A percentile compares a stretch with the other conserved stretches of the same genome.
phyloP scores from a whole-genome alignment of 2,888 invertebrate genomes.

The Polylopha cassiicola region DNA sequence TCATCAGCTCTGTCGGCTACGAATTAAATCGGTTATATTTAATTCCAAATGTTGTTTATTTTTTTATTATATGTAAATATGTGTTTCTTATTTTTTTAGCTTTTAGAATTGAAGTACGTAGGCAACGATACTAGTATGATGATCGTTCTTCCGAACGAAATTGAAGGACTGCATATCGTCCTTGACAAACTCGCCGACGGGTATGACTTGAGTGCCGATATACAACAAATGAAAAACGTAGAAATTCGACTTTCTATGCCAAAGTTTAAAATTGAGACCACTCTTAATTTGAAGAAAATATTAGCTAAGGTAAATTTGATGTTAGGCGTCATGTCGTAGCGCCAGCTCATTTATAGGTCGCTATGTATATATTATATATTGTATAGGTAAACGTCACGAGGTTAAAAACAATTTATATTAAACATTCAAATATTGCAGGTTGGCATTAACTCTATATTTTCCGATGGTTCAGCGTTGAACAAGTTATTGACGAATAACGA shows the following conservation, averaged over 20 bases:
- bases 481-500: neutral
- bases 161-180: slow-evolving; percentile 75
- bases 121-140: slow-evolving; percentile 80
- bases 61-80: too few species aligned
- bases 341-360: neutral
- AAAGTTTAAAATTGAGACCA: slow-evolving; percentile 82
- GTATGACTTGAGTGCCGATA: slow-evolving; percentile 53
- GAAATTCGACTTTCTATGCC: slow-evolving; percentile 80
- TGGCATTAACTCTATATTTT: slow-evolving; percentile 2
- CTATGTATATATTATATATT: neutral
- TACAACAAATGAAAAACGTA: slow-evolving; percentile 45
- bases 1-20: too few species aligned
- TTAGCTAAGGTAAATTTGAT: slow-evolving; percentile 72
- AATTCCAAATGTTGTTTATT: too few species aligned
- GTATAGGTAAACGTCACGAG: too few species aligned
- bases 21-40: too few species aligned
- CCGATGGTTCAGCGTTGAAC: neutral
- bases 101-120: slow-evolving; percentile 81
- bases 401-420: too few species aligned
- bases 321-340: too few species aligned
- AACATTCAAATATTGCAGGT: too few species aligned
- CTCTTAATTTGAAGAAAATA: slow-evolving; percentile 72
- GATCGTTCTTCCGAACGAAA: slow-evolving; percentile 79
- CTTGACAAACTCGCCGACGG: slow-evolving; percentile 69
- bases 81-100: slow-evolving; percentile 58